Base-by-base conservation (phyloP, 2,797 vertebrate genomes). In the Oreochromis grahami region DNA sequence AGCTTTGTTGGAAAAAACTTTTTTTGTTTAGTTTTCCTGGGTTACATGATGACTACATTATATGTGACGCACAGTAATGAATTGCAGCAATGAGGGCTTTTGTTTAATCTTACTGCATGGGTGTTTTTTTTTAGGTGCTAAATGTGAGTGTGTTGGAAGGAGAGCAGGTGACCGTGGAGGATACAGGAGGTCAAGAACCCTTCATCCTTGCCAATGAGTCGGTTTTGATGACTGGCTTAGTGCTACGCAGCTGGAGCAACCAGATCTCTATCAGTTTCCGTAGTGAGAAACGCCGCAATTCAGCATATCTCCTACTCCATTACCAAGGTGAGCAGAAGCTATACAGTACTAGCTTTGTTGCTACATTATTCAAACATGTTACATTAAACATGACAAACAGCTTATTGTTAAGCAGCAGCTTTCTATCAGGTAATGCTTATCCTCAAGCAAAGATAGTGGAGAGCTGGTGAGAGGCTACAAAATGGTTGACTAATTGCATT, bases 211-310 rank as follows among this genome's bases (percentile, higher is more conserved):
- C 98, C 94, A 99, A 99, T 13, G 97, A 98, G 89, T 97, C 98
- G 1, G 96, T 98, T 87, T 94, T 99, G 92, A 95, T 97, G 86
- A 96, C 96, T 24, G 98, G 98, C 32, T 97, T 99, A 60, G 96
- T 99, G 56, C 95, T 99, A 53, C 98, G 97, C 53, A 98, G 99
- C 93, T 97, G 97, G 15, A 98, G 97, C 92, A 99, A 99, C 94
- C 97, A 98, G 95, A 98, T 98, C 76, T 96, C 97, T 80, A 95
- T 99, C 72, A 97, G 91, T 77, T 98, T 98, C 88, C 97, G 95
- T 80, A 97, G 97, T 78, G 94, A 96, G 50, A 96, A 97, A 8
- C 95, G 86, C 15, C 87, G 82, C 10, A 93, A 91, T 36, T 94
- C 97, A 0, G 97, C 97, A 12, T 97, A 96, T 70, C 96, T 99